phyloP scores from a whole-genome alignment of 2,113 vertebrate species.

The Chascanopsetta lugubris region DNA sequence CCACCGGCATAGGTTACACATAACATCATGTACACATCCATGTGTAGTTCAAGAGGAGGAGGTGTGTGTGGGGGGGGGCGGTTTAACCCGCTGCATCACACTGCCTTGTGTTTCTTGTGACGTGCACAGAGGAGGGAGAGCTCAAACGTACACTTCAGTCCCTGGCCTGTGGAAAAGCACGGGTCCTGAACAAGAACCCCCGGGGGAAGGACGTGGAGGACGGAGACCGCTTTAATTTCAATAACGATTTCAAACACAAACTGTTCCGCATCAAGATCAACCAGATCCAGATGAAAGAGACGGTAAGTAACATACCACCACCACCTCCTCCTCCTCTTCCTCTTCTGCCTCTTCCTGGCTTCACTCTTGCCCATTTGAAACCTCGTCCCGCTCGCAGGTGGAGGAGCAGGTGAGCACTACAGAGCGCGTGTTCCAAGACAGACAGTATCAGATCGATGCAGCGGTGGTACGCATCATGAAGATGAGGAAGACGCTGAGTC shows the following conservation, averaged over 20 bases:
- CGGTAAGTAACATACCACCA: slow-evolving; percentile 80
- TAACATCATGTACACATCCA: background rate
- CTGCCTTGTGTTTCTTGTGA: background rate
- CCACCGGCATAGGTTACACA: slow-evolving; percentile 92
- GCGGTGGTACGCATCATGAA: slow-evolving; percentile 96
- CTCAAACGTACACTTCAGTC: slow-evolving; percentile 94
- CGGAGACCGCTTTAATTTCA: slow-evolving; percentile 97
- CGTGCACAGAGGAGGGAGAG: slow-evolving; percentile 91
- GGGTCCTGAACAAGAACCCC: slow-evolving; percentile 94
- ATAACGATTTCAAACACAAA: slow-evolving; percentile 97
- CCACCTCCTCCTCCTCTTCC: background rate
- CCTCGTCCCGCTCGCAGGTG: slow-evolving; percentile 74
- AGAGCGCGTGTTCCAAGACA: slow-evolving; percentile 92
- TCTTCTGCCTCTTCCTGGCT: too few relatives aligned
- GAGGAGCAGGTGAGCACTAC: slow-evolving; percentile 95
- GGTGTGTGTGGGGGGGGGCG: background rate
- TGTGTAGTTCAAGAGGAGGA: too few relatives aligned
- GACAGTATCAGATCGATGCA: slow-evolving; percentile 94
- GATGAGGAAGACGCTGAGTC: slow-evolving; percentile 93
- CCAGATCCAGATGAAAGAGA: slow-evolving; percentile 99
- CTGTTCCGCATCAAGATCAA: slow-evolving; percentile 99
- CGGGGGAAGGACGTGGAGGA: slow-evolving; percentile 98
- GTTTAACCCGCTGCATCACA: background rate
- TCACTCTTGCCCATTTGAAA: background rate
- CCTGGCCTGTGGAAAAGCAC: slow-evolving; percentile 95